Base-by-base conservation (phyloP, 2,113 vertebrate species). In the Procavia capensis region DNA sequence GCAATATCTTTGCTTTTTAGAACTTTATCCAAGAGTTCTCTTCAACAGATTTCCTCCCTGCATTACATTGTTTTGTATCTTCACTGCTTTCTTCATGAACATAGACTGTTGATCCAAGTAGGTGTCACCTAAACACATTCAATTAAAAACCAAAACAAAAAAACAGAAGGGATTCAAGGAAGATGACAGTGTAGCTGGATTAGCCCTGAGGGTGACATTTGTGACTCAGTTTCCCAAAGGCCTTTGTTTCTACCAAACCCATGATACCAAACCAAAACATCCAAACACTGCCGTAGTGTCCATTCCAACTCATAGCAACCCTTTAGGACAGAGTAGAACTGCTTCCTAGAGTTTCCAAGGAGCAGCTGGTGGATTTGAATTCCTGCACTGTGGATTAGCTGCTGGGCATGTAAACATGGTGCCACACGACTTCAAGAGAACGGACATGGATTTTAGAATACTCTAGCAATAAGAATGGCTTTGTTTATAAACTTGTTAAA, bases 401-500 rank as follows among this genome's bases (percentile, higher is more conserved):
- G 50, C 50, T 9, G 34, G 17, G 6, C 11, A 16, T 17, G 34
- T 68, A 70, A 19, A 16, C 34, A 70, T 7, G n/a, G 34, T 1
- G 6, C 17, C 66, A 34, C 66, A 70, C 34, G 4, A 5, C 29
- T 70, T 11, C 29, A 83, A 78, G 70, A 92, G 1, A 61, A 2
- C n/a, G 4, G 39, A 5, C 31, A 39, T 20, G 54, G 17, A 31
- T 84, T 76, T 78, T 61, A 88, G 66, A 36, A 74, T 17, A 72
- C 0, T 34, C 16, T 34, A 50, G 75, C 1, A 1, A 43, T 24
- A 76, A 45, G 14, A 29, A 59, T 36, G 11, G 7, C 24, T 16
- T 91, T 93, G 93, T 70, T 34, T 70, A n/a, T 19, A 14, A 19
- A 3, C 13, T 74, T 95, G 1, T 39, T 61, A 78, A 75, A 75